Conservation (phyloP, 92 coral and sea anemone species). For the Heteractis magnifica region DNA sequence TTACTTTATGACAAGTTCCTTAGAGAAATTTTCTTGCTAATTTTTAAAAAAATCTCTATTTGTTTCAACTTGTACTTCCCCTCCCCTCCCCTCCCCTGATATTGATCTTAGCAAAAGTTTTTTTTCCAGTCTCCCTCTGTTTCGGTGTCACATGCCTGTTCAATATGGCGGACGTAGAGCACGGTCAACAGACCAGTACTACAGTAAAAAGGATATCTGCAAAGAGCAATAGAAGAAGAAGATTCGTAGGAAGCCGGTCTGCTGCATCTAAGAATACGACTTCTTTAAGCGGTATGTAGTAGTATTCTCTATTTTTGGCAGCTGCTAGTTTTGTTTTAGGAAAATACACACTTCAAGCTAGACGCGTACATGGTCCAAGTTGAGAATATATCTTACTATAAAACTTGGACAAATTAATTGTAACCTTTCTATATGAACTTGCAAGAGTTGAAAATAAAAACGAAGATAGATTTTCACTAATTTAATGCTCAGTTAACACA, state of each 20-base stretch:
- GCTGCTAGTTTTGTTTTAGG: neutral
- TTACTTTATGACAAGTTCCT: too few relatives aligned
- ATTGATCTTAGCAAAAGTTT: neutral
- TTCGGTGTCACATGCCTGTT: neutral
- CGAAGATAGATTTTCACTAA: too few relatives aligned
- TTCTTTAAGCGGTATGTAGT: constrained; percentile 26
- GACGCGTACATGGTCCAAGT: too few relatives aligned
- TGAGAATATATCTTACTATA: too few relatives aligned
- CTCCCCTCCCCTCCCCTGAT: neutral
- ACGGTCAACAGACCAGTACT: neutral
- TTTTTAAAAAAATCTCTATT: too few relatives aligned
- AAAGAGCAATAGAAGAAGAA: constrained; percentile 67
- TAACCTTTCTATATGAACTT: too few relatives aligned
- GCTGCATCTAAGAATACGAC: constrained; percentile 43
- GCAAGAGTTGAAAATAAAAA: too few relatives aligned
- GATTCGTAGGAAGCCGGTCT: constrained; percentile 81
- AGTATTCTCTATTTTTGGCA: neutral
- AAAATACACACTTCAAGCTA: too few relatives aligned
- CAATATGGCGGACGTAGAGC: constrained; percentile 57
- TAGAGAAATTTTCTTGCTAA: too few relatives aligned
- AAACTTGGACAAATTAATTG: too few relatives aligned
- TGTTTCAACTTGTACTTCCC: neutral
- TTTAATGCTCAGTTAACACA: too few relatives aligned
- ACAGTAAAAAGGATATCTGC: constrained; percentile 60
- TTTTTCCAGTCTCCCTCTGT: neutral